Base-by-base conservation (phyloP, 2,797 vertebrate genomes). In the Microcaecilia unicolor region DNA sequence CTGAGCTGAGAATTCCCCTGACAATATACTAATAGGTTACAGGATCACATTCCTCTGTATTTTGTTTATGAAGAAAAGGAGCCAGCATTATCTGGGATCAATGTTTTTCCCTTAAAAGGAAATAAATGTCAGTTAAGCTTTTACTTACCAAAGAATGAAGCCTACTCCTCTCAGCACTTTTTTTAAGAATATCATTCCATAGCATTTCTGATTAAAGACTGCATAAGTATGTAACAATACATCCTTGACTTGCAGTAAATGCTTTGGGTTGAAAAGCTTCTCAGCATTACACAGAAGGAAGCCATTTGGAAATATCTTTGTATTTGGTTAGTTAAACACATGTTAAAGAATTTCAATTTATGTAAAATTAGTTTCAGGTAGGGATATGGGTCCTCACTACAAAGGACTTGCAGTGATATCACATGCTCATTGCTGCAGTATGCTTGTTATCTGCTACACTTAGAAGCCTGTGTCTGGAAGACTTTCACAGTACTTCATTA, bases 331-430 rank as follows among this genome's bases (percentile, higher is more conserved):
- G 26, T 54, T 44, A 23, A n/a, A 36, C 25, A 13, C 15, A 28
- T 44, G 66, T 72, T 34, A 47, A 61, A 36, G 19, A 48, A 59
- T 68, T 61, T 54, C 56, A 61, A 61, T 51, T 20, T 40, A 53
- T 48, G 46, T 56, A 31, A 68, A 63, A 61, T 15, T 25, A 68
- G 4, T 10, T 4, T 37, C 12, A 9, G 26, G 9, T 31, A 21
- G 14, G 17, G 58, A 70, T 46, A 34, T 30, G 54, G 42, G 51
- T 18, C 34, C 19, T 26, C 6, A 28, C 36, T 59, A 59, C 32
- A 52, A 36, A 48, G 56, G 53, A 19, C 5, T 28, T 28, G 29
- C 36, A 46, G 3, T 37, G 44, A 48, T 17, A 46, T 23, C 42
- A n/a, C n/a, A 11, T 44, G 48, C 37, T 66, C 51, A 23, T 26